Conservation (phyloP, 1,140 invertebrate genomes). For the Brachionus plicatilis region DNA sequence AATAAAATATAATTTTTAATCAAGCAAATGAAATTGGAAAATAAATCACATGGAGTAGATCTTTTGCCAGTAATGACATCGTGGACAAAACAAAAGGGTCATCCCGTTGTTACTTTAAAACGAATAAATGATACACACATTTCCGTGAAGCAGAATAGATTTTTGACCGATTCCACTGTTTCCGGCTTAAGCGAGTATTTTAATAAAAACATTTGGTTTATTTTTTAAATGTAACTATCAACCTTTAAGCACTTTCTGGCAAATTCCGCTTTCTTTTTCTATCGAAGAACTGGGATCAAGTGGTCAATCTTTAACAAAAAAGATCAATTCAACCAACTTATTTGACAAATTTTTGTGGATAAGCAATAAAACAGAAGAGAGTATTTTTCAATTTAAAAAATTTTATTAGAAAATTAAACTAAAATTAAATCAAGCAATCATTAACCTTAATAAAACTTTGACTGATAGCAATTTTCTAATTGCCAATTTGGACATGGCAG, state of each 20-base stretch:
- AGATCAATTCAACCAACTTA: background rate
- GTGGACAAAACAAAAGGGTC: conserved; percentile 81
- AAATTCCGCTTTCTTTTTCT: background rate
- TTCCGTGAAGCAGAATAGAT: conserved; percentile 56
- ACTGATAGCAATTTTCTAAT: conserved; percentile 40
- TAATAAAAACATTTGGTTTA: background rate
- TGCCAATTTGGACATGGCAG: conserved; percentile 43
- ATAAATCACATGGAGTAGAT: conserved; percentile 41
- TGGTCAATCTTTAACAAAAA: background rate
- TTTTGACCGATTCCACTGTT: conserved; percentile 45
- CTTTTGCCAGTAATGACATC: conserved; percentile 74
- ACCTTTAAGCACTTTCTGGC: background rate
- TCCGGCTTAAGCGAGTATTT: background rate
- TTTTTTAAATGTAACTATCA: background rate
- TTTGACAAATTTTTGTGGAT: conserved; percentile 15
- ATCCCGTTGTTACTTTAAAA: conserved; percentile 64
- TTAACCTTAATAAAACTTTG: background rate
- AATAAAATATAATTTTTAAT: background rate
- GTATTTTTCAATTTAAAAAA: background rate
- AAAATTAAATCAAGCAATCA: background rate
- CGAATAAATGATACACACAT: conserved; percentile 43
- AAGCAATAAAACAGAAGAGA: background rate
- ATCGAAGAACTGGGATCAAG: conserved; percentile 1
- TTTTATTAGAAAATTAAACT: background rate
- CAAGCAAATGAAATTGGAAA: conserved; percentile 12